Base-by-base conservation (phyloP, 2,888 invertebrate species). In the Yponomeuta plumbellus region DNA sequence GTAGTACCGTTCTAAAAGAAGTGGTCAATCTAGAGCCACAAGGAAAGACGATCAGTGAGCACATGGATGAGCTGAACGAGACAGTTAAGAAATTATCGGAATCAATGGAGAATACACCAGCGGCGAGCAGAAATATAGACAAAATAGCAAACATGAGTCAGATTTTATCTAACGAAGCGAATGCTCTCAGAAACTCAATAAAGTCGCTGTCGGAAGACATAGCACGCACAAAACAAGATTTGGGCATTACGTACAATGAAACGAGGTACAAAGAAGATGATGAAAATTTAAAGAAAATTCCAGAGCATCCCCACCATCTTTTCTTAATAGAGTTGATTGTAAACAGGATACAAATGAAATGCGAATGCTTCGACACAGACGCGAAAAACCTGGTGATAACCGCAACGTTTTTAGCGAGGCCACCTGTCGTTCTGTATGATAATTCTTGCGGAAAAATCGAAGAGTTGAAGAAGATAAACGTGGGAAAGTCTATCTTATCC, bases 281-380 rank as follows among this genome's bases (percentile, higher is more conserved):
- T 6, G 44, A 34, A 34, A 34, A 52, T 52, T 52, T 52, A 52
- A 52, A 17, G 13, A 17, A 52, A 52, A 17, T 52, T 4, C 76
- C 81, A 0, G 81, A 83, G 72, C 88, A 87, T 70, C 90, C 90
- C 1, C 89, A 90, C 72, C 90, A 90, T 67, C 75, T 91, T 26
- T 91, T 91, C 71, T 75, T 91, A 23, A 80, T 90, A 44, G 90
- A 91, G 80, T 75, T 91, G 56, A 83, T 91, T 57, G 77, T 91
- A 56, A 91, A 90, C 73, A 90, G 86, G 78, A 90, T 91, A 67
- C 82, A 87, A 69, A 90, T 90, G 90, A 91, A 90, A 69, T 91
- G 90, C 71, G 90, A 91, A 71, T 90, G 90, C 74, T 90, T 90
- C 69, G 86, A 89, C 68, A 74, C 89, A 58, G 86, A 87, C 72